Evolutionary conservation across 2,797 vertebrate genomes (phyloP), one percentile per base, ranked within the genome.

Genomic region (Argyrosomus regius): DNA sequence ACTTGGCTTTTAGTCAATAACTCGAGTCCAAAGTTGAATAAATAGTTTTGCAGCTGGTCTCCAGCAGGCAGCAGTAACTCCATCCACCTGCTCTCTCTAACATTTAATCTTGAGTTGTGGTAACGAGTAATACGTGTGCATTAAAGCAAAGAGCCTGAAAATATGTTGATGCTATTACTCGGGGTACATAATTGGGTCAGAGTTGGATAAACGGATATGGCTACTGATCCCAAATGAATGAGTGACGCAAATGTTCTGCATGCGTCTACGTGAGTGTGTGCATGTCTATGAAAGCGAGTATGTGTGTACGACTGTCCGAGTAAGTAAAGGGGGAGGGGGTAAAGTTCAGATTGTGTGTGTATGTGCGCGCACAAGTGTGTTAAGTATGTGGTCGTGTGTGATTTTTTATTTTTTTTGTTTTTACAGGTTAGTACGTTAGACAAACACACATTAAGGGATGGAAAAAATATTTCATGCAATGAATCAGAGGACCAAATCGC

Each of bases 151-250:
- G 67, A 91, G 74, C 90, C 80, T 70, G 81, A 87, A 93, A 93
- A 90, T 91, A 93, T 91, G 90, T 92, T 93, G 91, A 93, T 90
- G 84, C 88, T 91, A 87, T 91, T 91, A 92, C 83, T 83, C 8
- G 13, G 78, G 80, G 82, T 77, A 72, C 81, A 89, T 84, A 93
- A 92, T 85, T 88, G 62, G 87, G 87, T 93, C 75, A 93, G 73
- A 87, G 78, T 78, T 93, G 74, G 77, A 92, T 76, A 87, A 90
- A 90, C 57, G 69, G 64, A 78, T 87, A 89, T 87, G 73, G 83
- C 72, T 72, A 69, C 89, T 86, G 83, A 89, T 91, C 87, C 71
- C 64, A 59, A 77, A 81, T 45, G 86, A 82, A 65, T 67, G 58
- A 72, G 77, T 92, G 91, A 89, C 75, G 88, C 83, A 84, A 88